phyloP scores from a whole-genome alignment of 2,888 invertebrate genomes.

The Conus canariensis region DNA sequence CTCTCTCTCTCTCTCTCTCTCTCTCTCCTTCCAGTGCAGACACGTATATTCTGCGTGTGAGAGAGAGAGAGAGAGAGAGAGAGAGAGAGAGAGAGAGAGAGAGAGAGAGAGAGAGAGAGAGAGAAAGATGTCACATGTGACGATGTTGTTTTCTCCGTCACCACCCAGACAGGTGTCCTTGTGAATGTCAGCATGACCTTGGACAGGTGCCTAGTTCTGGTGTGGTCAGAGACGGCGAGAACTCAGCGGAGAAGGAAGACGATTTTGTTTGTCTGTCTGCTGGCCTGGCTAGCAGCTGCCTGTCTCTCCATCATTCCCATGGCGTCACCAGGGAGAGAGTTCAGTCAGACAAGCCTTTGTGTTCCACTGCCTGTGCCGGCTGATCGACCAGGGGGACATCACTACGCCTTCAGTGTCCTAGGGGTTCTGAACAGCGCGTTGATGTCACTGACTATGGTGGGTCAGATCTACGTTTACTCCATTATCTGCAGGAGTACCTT shows the following conservation, averaged over 20 bases:
- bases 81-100: too few relatives aligned
- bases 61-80: too few relatives aligned
- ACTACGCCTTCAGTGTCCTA: not conserved
- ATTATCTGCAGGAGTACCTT: not conserved
- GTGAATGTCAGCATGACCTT: not conserved
- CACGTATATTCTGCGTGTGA: too few relatives aligned
- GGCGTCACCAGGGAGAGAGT: not conserved
- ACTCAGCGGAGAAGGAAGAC: not conserved
- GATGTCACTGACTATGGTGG: not conserved
- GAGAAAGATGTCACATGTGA: too few relatives aligned
- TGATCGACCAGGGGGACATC: not conserved
- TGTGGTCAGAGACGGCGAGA: not conserved
- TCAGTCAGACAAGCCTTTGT: not conserved
- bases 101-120: too few relatives aligned
- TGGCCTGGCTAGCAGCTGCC: not conserved
- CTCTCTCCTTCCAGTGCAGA: too few relatives aligned
- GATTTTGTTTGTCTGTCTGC: not conserved
- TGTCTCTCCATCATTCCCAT: not conserved
- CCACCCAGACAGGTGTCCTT: constrained; percentile 62
- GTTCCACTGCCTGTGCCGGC: not conserved
- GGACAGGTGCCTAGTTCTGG: not conserved
- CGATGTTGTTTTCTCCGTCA: too few relatives aligned
- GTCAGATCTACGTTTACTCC: not conserved
- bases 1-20: too few relatives aligned
- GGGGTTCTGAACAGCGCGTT: not conserved